Evolutionary conservation across 1,140 invertebrate species (phyloP).

Genomic region (Platorchestia sp.): DNA sequence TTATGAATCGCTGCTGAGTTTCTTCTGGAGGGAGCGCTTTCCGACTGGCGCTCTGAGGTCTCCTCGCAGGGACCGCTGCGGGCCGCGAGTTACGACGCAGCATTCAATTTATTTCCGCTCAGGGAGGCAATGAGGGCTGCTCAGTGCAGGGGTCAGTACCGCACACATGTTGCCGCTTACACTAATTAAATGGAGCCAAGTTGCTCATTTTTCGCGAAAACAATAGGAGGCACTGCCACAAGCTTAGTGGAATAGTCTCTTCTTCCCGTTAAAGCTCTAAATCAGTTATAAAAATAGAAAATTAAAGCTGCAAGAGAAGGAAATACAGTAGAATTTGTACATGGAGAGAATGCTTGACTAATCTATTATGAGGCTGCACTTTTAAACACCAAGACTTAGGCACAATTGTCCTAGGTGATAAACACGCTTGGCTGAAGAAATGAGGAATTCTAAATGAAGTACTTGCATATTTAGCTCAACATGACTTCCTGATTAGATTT

Average conservation of each 20-base stretch:
- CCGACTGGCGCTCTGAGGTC: neutral
- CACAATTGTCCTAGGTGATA: too few species aligned
- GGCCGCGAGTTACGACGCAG: conserved; percentile 8
- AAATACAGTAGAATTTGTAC: neutral
- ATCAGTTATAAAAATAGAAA: neutral
- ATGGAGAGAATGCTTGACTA: neutral
- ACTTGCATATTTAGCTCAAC: too few species aligned
- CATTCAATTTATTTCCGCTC: conserved; percentile 31
- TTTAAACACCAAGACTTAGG: neutral
- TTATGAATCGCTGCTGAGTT: conserved; percentile 25
- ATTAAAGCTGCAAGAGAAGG: neutral
- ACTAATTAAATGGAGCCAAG: conserved; percentile 16
- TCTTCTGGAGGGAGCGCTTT: neutral
- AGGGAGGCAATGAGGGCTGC: conserved; percentile 24
- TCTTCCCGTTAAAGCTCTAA: neutral
- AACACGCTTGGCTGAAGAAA: too few species aligned
- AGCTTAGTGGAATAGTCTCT: neutral
- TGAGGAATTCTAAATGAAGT: too few species aligned
- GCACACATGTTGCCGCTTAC: conserved; percentile 11
- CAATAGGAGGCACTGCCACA: neutral
- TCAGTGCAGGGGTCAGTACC: neutral
- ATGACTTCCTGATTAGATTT: too few species aligned
- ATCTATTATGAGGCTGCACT: neutral
- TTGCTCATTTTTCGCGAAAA: neutral
- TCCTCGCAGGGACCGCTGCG: neutral